Conservation (phyloP, 2,888 invertebrate genomes). For the Cistogaster globosa region DNA sequence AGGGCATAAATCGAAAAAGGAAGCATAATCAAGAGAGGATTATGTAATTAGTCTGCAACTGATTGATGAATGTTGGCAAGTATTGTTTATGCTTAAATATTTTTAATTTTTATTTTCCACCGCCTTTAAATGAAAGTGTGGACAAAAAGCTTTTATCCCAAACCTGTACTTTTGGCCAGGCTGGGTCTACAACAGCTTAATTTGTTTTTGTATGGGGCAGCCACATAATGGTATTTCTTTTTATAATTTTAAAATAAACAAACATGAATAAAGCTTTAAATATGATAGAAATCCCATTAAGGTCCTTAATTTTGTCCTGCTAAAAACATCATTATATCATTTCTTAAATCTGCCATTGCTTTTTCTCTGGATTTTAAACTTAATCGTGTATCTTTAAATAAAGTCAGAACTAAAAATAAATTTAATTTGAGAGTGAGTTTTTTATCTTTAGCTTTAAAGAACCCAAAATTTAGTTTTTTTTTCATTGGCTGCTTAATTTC, state of each 20-base stretch:
- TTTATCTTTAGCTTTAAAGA: neutral
- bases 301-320: constrained; percentile 52
- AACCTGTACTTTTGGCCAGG: constrained; percentile 42
- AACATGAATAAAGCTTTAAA: constrained; percentile 22
- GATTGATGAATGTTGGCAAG: constrained; percentile 81
- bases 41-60: constrained; percentile 83
- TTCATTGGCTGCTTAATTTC: constrained; percentile 25
- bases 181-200: constrained; percentile 21
- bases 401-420: constrained; percentile 46
- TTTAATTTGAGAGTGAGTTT: constrained; percentile 37
- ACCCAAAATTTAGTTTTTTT: constrained; percentile 44
- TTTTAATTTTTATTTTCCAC: constrained; percentile 36
- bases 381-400: constrained; percentile 32
- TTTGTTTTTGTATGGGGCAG: constrained; percentile 14
- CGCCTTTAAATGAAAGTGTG: constrained; percentile 56
- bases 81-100: constrained; percentile 44
- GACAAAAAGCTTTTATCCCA: constrained; percentile 61
- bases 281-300: constrained; percentile 30
- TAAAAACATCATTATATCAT: constrained; percentile 59
- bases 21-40: constrained; percentile 82
- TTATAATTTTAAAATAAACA: constrained; percentile 36
- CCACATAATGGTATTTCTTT: constrained; percentile 32
- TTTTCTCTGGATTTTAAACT: constrained; percentile 15
- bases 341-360: constrained; percentile 59
- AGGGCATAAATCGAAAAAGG: constrained; percentile 74